A percentile compares a stretch with the other conserved stretches of the same genome.
Evolutionary conservation across 2,888 invertebrate species (phyloP).

Genomic region (Perizoma flavofasciatum): DNA sequence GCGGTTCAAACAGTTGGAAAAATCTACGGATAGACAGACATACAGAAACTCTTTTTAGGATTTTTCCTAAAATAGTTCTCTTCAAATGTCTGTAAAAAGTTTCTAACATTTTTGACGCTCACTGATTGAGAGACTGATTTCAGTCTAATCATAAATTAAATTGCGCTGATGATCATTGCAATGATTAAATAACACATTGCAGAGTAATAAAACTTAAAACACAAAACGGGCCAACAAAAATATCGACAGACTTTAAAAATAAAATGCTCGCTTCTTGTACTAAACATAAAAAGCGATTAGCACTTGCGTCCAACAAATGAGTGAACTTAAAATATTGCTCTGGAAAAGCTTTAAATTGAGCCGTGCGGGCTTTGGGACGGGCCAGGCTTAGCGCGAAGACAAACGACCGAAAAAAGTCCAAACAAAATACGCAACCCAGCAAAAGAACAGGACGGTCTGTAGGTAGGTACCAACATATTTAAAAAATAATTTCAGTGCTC

Average conservation of each 20-base stretch:
- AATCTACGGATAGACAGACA: no score
- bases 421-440: constrained; percentile 30
- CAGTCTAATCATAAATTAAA: no score
- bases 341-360: constrained; percentile 57
- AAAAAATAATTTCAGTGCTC: constrained; percentile 18
- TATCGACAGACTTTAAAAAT: constrained; percentile 7
- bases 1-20: no score
- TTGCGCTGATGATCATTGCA: background rate
- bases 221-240: background rate
- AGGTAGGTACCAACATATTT: background rate
- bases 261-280: constrained; percentile 23
- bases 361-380: constrained; percentile 52
- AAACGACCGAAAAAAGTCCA: constrained; percentile 58
- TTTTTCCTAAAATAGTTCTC: no score
- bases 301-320: constrained; percentile 51
- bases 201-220: no score
- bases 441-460: constrained; percentile 23
- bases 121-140: no score
- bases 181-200: no score
- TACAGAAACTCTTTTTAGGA: no score
- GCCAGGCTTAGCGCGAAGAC: constrained; percentile 54
- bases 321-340: constrained; percentile 56
- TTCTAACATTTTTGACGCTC: no score
- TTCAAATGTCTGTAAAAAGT: no score
- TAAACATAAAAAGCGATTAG: constrained; percentile 39